These are phyloP conservation scores for Mionectes olivaceus DNA, from an alignment of 2,797 vertebrate genomes.

Conservation along the genomic window DNA sequence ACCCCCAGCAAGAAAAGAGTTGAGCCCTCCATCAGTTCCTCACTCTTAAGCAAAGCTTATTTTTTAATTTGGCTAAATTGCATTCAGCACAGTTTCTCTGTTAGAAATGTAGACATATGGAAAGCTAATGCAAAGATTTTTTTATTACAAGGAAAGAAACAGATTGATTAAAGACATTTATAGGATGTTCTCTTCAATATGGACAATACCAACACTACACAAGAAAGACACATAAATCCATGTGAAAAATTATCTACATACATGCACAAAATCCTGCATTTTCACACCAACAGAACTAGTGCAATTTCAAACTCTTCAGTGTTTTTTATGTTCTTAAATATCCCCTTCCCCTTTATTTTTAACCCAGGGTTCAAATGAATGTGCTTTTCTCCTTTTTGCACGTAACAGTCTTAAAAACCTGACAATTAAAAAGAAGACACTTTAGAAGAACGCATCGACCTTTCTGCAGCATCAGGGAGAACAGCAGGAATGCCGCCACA, in stretches of 20 bases:
- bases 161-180: background rate
- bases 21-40: constrained; percentile 4
- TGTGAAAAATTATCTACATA: background rate
- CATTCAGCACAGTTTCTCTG: background rate
- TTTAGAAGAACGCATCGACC: background rate
- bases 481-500: background rate
- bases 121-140: background rate
- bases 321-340: background rate
- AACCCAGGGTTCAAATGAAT: background rate
- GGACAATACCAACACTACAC: background rate
- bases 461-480: background rate
- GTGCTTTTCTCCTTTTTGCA: background rate
- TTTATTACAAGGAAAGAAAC: background rate
- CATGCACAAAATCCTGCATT: background rate
- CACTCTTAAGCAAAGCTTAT: constrained; percentile 54
- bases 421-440: background rate
- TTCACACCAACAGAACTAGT: background rate
- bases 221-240: background rate
- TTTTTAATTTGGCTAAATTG: constrained; percentile 37
- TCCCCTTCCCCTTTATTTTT: background rate
- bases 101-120: background rate
- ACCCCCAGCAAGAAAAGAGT: constrained; percentile 1
- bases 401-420: rapidly evolving
- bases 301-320: background rate
- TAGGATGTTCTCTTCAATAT: background rate